Conservation (phyloP, 2,888 invertebrate species). For the Oeneis ivallda region DNA sequence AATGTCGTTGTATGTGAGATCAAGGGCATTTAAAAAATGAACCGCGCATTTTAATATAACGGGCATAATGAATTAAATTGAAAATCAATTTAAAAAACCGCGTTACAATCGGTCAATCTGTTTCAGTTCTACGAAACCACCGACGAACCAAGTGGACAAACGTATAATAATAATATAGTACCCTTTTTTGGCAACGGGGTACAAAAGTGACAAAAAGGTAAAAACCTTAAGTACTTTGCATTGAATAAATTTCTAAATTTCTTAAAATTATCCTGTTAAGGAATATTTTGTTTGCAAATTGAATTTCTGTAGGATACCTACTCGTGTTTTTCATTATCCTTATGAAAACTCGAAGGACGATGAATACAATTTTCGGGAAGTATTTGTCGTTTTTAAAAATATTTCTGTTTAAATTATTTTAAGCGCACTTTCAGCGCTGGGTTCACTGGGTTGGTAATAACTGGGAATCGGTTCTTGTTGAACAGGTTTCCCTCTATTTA, state of each 20-base stretch:
- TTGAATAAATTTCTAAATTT: background rate
- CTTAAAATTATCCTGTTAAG: background rate
- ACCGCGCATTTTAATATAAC: too few species aligned
- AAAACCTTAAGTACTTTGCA: background rate
- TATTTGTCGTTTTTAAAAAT: background rate
- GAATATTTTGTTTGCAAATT: constrained; percentile 1
- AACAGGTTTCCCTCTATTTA: background rate
- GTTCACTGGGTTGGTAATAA: background rate
- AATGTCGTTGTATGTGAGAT: too few species aligned
- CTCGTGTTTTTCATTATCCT: constrained; percentile 6
- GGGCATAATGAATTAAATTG: too few species aligned
- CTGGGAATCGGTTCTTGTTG: background rate
- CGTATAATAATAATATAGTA: too few species aligned
- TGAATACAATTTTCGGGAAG: constrained; percentile 1
- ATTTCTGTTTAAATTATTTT: background rate
- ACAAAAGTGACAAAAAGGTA: too few species aligned
- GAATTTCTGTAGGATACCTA: constrained; percentile 10
- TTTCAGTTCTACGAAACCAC: too few species aligned
- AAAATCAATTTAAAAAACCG: too few species aligned
- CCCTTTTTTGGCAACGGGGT: too few species aligned
- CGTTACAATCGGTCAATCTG: too few species aligned
- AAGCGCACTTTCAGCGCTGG: background rate
- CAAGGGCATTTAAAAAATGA: too few species aligned
- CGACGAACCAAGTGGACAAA: too few species aligned
- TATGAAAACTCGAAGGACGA: background rate